Evolutionary conservation across 2,113 vertebrate species (phyloP), one percentile per base, ranked within the genome.

Genomic region (Mormyrus lacerda): DNA sequence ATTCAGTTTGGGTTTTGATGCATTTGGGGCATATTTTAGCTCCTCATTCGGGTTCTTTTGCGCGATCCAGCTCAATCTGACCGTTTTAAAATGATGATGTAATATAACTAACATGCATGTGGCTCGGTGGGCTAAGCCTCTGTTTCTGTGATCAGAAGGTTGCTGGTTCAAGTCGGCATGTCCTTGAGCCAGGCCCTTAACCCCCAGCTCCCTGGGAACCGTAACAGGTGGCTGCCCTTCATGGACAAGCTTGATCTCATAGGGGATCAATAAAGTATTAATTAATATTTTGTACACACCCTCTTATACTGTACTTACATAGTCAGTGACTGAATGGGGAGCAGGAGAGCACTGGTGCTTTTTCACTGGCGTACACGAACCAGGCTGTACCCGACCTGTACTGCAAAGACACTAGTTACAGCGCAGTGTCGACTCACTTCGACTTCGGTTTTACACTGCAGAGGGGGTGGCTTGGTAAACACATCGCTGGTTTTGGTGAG

Each of bases 1-100:
- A 95, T 96, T 95, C n/a, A 95, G 94, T 94, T 94, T 94, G 93
- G 94, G 89, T 76, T 94, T 96, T 94, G 95, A 95, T 91, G 45
- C 91, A 89, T 88, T 88, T 82, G 69, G 90, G 92, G 92, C 91
- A 92, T 95, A 93, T 94, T 95, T 95, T 93, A 92, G 91, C 91
- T 93, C 92, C 93, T 93, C 94, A 94, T 93, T 90, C 58, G 35
- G 50, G 90, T 92, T n/a, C 95, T 94, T 95, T 58, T 31, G 2
- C 3, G 3, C 31, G 61, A 65, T 27, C 6, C n/a, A 65, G 61
- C 1, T 10, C n/a, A 65, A 11, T 31, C n/a, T 13, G 61, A 31
- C 61, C 3, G 61, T 27, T 65, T 65, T 65, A 31, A 65, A 10
- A 13, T 65, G n/a, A 65, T 11, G n/a, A 27, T n/a, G n/a, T 65